Evolutionary conservation across 2,113 vertebrate genomes (phyloP).

Genomic region (Callithrix jacchus): DNA sequence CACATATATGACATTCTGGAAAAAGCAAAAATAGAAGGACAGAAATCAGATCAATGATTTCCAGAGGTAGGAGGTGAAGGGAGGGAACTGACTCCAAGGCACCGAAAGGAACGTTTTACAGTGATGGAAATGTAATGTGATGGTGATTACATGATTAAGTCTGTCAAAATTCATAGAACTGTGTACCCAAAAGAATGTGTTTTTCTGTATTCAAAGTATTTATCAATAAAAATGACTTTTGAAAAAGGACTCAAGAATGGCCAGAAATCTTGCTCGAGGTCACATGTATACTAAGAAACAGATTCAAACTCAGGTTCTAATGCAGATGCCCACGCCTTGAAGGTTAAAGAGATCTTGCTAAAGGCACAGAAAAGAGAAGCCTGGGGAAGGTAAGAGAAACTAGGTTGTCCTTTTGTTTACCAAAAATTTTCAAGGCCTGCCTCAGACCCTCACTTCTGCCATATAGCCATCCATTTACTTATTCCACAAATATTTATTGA

Average conservation of each 20-base stretch:
- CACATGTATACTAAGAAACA: not conserved
- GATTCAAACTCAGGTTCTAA: not conserved
- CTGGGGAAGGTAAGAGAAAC: not conserved
- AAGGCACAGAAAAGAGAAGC: not conserved
- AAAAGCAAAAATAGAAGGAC: not conserved
- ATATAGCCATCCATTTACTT: not conserved
- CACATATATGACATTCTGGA: not conserved
- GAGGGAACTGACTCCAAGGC: not conserved
- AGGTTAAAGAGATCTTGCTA: not conserved
- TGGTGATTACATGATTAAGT: not conserved
- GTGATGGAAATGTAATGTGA: not conserved
- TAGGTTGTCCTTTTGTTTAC: not conserved
- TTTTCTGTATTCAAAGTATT: not conserved
- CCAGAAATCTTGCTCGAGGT: not conserved
- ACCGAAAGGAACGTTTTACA: not conserved
- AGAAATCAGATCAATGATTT: not conserved
- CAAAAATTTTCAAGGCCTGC: not conserved
- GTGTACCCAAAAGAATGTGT: not conserved
- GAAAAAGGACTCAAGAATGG: not conserved
- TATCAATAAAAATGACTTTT: constrained; percentile 6
- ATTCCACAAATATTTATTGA: constrained; percentile 30
- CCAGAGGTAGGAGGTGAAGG: not conserved
- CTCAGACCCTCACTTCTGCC: not conserved
- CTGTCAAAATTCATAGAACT: not conserved
- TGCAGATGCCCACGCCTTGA: not conserved